A percentile compares a stretch with the other conserved stretches of the same genome.
Evolutionary conservation across 2,888 invertebrate species (phyloP).

Genomic region (Thysanoteuthis rhombus): DNA sequence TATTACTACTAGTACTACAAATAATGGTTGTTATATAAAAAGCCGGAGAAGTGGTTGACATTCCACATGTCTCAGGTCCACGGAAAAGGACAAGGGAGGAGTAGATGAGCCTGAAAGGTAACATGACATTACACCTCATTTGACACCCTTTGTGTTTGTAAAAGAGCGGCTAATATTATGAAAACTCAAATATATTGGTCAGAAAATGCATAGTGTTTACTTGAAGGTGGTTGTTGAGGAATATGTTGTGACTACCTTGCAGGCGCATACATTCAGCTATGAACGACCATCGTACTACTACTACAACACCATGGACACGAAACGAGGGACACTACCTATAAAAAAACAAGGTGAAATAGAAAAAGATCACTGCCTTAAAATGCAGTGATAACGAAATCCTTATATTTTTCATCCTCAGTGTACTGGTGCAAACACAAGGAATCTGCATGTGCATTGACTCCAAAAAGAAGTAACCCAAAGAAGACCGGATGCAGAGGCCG

Average conservation of each 20-base stretch:
- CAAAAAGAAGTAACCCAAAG: slow-evolving; percentile 17
- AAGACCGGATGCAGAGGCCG: not conserved
- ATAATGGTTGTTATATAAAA: not conserved
- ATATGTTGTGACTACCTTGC: not conserved
- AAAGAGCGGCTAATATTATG: not conserved
- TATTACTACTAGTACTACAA: not conserved
- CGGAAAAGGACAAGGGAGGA: not conserved
- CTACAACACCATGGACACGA: not conserved
- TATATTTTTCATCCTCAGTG: not conserved
- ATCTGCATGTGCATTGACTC: not conserved
- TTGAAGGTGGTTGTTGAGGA: not conserved
- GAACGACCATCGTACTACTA: not conserved
- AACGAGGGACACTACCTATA: not conserved
- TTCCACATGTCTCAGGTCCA: not conserved
- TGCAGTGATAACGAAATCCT: not conserved
- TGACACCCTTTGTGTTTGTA: not conserved
- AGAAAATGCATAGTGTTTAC: not conserved
- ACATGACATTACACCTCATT: not conserved
- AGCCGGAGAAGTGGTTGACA: not conserved
- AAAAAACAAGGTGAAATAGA: not conserved
- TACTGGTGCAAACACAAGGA: not conserved
- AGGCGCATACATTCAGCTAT: not conserved
- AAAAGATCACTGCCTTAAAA: not conserved
- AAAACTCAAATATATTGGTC: not conserved
- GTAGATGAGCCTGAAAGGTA: not conserved